Evolutionary conservation across 1,140 invertebrate species (phyloP).

Genomic region (Carcinoscorpius rotundicauda): DNA sequence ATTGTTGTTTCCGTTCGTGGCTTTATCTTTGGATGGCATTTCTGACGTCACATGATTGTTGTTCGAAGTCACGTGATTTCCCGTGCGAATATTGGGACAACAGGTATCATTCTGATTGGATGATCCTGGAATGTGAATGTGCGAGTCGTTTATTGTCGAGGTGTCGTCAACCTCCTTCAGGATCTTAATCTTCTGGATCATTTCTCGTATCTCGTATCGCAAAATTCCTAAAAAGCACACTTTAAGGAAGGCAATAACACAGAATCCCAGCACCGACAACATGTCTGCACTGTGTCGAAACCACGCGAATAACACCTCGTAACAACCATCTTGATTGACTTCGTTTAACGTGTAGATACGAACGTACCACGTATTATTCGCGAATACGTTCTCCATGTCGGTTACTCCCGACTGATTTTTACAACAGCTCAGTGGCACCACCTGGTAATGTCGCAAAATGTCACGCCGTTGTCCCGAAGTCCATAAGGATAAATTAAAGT

Average conservation of each 20-base stretch:
- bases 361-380: constrained; percentile 9
- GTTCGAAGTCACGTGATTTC: no score
- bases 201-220: constrained; percentile 66
- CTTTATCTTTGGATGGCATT: no score
- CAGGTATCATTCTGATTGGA: no score
- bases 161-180: constrained; percentile 36
- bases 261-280: constrained; percentile 72
- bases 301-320: constrained; percentile 53
- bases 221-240: constrained; percentile 78
- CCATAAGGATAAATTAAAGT: constrained; percentile 39
- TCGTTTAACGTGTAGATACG: constrained; percentile 6
- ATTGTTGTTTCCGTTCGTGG: no score
- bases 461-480: constrained; percentile 5
- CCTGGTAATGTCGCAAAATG: constrained; percentile 6
- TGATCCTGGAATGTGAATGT: no score
- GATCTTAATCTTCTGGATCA: constrained; percentile 74
- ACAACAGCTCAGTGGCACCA: constrained; percentile 24
- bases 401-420: not conserved
- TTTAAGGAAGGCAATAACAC: constrained; percentile 78
- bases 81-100: no score
- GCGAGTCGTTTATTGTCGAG: no score
- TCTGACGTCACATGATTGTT: no score
- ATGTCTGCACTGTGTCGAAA: constrained; percentile 61
- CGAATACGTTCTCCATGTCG: no score
- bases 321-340: constrained; percentile 44